phyloP scores from a whole-genome alignment of 2,888 invertebrate species.

The Drosophila multiciliata region DNA sequence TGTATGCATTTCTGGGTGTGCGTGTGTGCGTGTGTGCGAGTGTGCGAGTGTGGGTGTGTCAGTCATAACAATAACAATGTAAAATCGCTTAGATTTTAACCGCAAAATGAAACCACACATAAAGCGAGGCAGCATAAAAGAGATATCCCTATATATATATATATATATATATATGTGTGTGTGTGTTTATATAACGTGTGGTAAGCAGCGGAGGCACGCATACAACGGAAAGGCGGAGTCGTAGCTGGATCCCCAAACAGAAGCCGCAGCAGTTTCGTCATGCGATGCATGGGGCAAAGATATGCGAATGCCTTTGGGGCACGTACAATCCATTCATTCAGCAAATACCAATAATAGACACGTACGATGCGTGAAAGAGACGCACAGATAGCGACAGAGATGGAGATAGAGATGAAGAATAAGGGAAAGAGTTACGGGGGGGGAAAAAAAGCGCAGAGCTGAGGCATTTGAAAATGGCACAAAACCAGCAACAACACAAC shows the following conservation, averaged over 20 bases:
- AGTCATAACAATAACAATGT: slow-evolving; percentile 81
- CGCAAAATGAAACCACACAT: slow-evolving; percentile 60
- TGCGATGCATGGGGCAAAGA: slow-evolving; percentile 58
- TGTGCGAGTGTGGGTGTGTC: slow-evolving; percentile 19
- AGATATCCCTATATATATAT: not conserved
- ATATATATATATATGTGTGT: slow-evolving; percentile 1
- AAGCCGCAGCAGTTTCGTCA: slow-evolving; percentile 29
- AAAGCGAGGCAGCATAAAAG: slow-evolving; percentile 6
- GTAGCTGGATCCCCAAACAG: slow-evolving; percentile 17
- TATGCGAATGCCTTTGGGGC: slow-evolving; percentile 78
- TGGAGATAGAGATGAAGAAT: not conserved
- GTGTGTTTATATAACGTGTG: not conserved
- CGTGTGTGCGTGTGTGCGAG: slow-evolving; percentile 6
- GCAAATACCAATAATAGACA: slow-evolving; percentile 80
- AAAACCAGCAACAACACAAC: slow-evolving; percentile 16
- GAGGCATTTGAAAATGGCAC: slow-evolving; percentile 73
- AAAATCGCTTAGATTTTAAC: slow-evolving; percentile 81
- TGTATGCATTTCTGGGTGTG: slow-evolving; percentile 2
- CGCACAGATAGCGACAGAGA: slow-evolving; percentile 3
- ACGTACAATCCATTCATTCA: slow-evolving; percentile 80
- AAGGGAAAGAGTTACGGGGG: not conserved
- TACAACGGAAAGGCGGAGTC: slow-evolving; percentile 70
- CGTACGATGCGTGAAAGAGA: slow-evolving; percentile 56
- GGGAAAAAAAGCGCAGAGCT: slow-evolving; percentile 22
- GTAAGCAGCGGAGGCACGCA: slow-evolving; percentile 26